Base-by-base conservation (phyloP, 1,140 invertebrate genomes). In the Cotesia typhae region DNA sequence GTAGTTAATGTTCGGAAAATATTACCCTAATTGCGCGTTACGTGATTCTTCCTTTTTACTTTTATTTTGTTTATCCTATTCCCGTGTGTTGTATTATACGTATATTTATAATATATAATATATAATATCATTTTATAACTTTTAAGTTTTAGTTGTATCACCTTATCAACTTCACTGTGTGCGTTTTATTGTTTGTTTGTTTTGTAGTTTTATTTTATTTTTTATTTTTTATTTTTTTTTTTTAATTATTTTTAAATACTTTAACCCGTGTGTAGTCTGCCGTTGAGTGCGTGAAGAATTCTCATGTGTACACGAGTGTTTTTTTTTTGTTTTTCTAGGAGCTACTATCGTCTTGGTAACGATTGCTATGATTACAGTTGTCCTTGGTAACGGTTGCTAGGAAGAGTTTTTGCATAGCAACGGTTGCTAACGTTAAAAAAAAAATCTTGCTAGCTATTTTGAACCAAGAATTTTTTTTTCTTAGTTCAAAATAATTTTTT, bases 231-330 rank as follows among this genome's bases (percentile, higher is more conserved):
- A n/a, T 14, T 35, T 53, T 70, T 63, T 28, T 37, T 47, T 57
- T 47, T 20, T 37, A n/a, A 17, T 60, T 14, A 7, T 67, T 55
- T 73, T 75, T 74, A 77, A 72, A 70, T 77, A 73, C 74, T 74
- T 35, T 14, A 63, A 47, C 38, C 64, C 47, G 64, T 52, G 38
- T 47, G n/a, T 66, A 66, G 64, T 66, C 64, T 52, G 60, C 60
- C 60, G 41, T 37, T 63, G 28, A 37, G 60, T 37, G 37, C 20
- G 64, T 51, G 64, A 38, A 17, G 20, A 14, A 47, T 47, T 38
- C n/a, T 14, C 5, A 14, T 41, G 12, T 28, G 28, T 28, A 28
- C 28, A 28, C 28, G 28, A 2, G 28, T 28, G 2, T 28, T 28
- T 28, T 28, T 28, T 28, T 28, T 28, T 28, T 28, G 28, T 28